Evolutionary conservation across 2,113 vertebrate genomes (phyloP).

Genomic region (Oceanodroma tethys): DNA sequence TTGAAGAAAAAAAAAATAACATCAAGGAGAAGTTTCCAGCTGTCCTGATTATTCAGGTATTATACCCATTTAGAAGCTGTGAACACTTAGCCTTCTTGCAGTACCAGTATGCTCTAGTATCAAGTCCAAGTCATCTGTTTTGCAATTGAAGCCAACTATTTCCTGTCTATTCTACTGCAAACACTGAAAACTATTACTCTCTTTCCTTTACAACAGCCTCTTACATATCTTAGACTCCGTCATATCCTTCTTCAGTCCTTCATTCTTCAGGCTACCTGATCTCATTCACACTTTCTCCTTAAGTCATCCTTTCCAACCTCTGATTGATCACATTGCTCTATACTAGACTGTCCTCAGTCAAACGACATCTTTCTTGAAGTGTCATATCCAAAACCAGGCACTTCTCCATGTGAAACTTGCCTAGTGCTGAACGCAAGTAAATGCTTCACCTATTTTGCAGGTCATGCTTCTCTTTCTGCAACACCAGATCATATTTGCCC

Average conservation of each 20-base stretch:
- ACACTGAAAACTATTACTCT: not conserved
- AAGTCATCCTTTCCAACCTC: not conserved
- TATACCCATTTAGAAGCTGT: not conserved
- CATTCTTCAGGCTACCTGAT: not conserved
- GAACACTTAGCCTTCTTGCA: not conserved
- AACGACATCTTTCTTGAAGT: not conserved
- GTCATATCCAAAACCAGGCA: not conserved
- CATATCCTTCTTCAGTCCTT: not conserved
- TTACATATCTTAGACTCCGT: not conserved
- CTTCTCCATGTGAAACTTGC: not conserved
- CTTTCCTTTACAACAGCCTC: not conserved
- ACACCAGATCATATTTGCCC: not conserved
- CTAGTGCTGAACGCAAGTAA: not conserved
- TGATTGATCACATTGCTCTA: not conserved
- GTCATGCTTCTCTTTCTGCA: not conserved
- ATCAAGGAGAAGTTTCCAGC: not conserved
- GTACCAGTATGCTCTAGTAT: not conserved
- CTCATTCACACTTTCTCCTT: not conserved
- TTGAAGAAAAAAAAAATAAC: not conserved
- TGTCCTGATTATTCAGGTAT: not conserved
- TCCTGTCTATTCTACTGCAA: not conserved
- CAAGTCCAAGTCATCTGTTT: not conserved
- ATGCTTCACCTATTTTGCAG: not conserved
- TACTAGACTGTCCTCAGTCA: not conserved
- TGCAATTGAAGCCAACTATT: not conserved